phyloP scores from a whole-genome alignment of 2,113 vertebrate genomes.

The Epinephelus fuscoguttatus region DNA sequence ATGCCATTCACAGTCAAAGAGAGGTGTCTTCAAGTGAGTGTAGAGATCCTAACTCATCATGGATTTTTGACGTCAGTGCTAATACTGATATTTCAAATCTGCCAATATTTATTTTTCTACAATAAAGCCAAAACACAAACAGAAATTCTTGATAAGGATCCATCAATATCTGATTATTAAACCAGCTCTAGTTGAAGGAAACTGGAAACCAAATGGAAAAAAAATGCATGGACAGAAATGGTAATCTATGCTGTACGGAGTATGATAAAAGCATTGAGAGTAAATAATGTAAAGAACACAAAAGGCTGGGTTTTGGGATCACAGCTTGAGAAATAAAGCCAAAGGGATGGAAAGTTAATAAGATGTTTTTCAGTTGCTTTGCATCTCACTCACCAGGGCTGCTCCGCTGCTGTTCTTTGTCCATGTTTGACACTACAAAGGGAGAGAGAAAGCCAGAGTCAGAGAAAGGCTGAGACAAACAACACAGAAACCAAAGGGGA shows the following conservation, averaged over 20 bases:
- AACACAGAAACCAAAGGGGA: constrained; percentile 55
- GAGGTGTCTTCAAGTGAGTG: background rate
- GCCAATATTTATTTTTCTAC: background rate
- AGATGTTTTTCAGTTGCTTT: constrained; percentile 58
- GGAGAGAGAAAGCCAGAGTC: constrained; percentile 56
- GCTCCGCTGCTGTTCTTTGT: constrained; percentile 70
- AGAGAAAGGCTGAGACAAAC: constrained; percentile 48
- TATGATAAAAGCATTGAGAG: constrained; percentile 25
- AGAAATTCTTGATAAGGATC: background rate
- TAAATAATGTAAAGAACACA: constrained; percentile 22
- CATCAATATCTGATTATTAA: background rate
- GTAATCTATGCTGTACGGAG: constrained; percentile 2
- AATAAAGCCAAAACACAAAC: background rate
- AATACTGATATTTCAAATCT: background rate
- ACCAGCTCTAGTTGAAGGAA: background rate
- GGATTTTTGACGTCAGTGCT: background rate
- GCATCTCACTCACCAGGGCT: constrained; percentile 76
- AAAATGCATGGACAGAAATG: background rate
- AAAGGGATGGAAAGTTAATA: constrained; percentile 54
- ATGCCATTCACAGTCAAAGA: background rate
- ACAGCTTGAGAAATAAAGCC: constrained; percentile 42
- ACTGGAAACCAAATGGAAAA: background rate
- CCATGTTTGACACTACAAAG: constrained; percentile 81
- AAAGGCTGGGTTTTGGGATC: constrained; percentile 34
- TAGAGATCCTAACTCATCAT: background rate